Evolutionary conservation across 2,797 vertebrate genomes (phyloP).

Genomic region (Parambassis ranga): DNA sequence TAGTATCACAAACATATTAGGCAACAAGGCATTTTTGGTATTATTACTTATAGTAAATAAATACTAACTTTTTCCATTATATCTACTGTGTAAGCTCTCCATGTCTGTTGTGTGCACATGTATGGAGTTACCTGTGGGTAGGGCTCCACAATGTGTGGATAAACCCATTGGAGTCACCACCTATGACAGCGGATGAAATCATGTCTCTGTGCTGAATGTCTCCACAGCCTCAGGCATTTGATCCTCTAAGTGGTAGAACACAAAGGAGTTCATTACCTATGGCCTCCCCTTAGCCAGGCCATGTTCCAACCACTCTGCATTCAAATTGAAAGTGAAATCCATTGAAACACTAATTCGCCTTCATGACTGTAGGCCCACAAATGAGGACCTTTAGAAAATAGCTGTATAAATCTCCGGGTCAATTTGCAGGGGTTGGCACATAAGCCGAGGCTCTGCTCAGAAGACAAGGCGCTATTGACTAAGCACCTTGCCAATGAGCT

Average conservation of each 20-base stretch:
- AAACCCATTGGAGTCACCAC: slow-evolving; percentile 24
- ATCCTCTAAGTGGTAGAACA: slow-evolving; percentile 57
- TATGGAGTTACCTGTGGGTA: background rate
- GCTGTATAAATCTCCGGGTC: slow-evolving; percentile 72
- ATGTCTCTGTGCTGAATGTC: slow-evolving; percentile 43
- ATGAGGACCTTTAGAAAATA: slow-evolving; percentile 66
- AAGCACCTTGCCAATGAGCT: slow-evolving; percentile 56
- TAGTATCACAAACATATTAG: too few relatives aligned
- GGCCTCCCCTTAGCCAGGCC: slow-evolving; percentile 38
- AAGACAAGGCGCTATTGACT: slow-evolving; percentile 44
- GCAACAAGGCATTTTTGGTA: too few relatives aligned
- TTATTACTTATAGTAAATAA: too few relatives aligned
- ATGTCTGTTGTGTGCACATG: background rate
- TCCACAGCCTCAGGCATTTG: slow-evolving; percentile 50
- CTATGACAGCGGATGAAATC: slow-evolving; percentile 15
- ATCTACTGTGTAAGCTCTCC: too few relatives aligned
- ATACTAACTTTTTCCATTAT: too few relatives aligned
- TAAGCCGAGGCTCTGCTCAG: slow-evolving; percentile 42
- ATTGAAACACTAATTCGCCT: slow-evolving; percentile 68
- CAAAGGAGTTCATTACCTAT: slow-evolving; percentile 63
- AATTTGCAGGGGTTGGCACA: slow-evolving; percentile 58
- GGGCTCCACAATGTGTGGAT: background rate
- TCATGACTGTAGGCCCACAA: slow-evolving; percentile 53
- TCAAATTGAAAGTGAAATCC: slow-evolving; percentile 73
- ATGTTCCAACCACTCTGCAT: slow-evolving; percentile 57